phyloP scores from a whole-genome alignment of 2,113 vertebrate genomes.

The Muntiacus muntjak region DNA sequence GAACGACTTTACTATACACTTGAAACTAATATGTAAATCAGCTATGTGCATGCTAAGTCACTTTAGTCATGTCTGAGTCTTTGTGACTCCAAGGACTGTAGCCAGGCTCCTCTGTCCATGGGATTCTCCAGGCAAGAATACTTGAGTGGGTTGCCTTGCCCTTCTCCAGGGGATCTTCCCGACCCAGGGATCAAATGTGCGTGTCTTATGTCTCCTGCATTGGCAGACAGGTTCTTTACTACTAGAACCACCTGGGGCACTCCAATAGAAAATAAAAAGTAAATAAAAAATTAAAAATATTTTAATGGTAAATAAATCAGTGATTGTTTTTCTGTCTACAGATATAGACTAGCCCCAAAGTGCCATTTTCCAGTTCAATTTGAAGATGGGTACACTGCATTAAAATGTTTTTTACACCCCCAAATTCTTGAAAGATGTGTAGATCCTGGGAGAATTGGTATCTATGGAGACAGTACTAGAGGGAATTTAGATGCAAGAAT shows the following conservation, averaged over 20 bases:
- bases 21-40: neutral
- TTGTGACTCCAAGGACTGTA: neutral
- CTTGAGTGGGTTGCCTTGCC: neutral
- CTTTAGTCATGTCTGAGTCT: neutral
- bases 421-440: conserved; percentile 81
- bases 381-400: conserved; percentile 84
- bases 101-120: neutral
- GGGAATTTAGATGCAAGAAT: neutral
- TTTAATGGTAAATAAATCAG: neutral
- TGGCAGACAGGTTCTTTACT: neutral
- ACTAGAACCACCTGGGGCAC: neutral
- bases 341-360: conserved; percentile 87
- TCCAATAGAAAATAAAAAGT: neutral
- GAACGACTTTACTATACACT: neutral
- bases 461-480: neutral
- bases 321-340: conserved; percentile 54
- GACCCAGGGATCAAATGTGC: neutral
- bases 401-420: conserved; percentile 86
- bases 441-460: neutral
- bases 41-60: neutral
- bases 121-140: neutral
- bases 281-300: neutral
- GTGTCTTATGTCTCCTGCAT: neutral
- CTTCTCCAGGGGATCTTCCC: neutral
- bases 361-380: conserved; percentile 86